phyloP scores from a whole-genome alignment of 1,140 invertebrate genomes.

The Odontomachus brunneus region DNA sequence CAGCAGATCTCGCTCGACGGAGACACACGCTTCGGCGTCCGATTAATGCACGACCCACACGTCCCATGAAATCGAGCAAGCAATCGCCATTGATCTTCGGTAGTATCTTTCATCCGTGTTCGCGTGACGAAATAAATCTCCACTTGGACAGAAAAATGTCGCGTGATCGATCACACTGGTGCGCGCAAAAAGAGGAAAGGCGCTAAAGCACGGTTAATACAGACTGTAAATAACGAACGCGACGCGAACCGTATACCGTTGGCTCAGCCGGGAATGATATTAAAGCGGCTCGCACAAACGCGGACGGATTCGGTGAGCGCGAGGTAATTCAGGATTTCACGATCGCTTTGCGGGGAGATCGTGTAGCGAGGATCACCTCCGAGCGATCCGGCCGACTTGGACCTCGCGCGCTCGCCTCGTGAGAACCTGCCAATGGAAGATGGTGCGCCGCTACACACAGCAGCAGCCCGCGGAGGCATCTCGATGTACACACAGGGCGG shows the following conservation, averaged over 20 bases:
- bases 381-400: conserved; percentile 30
- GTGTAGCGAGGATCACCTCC: background rate
- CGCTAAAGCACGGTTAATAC: too few relatives aligned
- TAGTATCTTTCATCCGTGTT: too few relatives aligned
- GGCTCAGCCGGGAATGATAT: background rate
- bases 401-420: conserved; percentile 28
- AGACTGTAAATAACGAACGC: too few relatives aligned
- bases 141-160: too few relatives aligned
- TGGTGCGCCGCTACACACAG: conserved; percentile 6
- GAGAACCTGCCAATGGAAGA: conserved; percentile 43
- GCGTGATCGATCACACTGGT: too few relatives aligned
- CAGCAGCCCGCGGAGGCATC: conserved; percentile 46
- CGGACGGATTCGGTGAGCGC: background rate
- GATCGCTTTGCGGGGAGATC: conserved; percentile 29
- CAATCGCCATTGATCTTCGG: background rate
- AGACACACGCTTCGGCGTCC: background rate
- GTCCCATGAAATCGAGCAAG: conserved; percentile 7
- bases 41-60: conserved; percentile 26
- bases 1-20: background rate
- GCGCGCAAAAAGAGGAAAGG: too few relatives aligned
- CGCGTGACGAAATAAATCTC: too few relatives aligned
- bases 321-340: conserved; percentile 10
- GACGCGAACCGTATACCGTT: too few relatives aligned
- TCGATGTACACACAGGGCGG: conserved; percentile 57
- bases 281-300: conserved; percentile 1